Evolutionary conservation across 2,797 vertebrate species (phyloP), one percentile per base, ranked within the genome.

Genomic region (Anabacerthia variegaticeps): DNA sequence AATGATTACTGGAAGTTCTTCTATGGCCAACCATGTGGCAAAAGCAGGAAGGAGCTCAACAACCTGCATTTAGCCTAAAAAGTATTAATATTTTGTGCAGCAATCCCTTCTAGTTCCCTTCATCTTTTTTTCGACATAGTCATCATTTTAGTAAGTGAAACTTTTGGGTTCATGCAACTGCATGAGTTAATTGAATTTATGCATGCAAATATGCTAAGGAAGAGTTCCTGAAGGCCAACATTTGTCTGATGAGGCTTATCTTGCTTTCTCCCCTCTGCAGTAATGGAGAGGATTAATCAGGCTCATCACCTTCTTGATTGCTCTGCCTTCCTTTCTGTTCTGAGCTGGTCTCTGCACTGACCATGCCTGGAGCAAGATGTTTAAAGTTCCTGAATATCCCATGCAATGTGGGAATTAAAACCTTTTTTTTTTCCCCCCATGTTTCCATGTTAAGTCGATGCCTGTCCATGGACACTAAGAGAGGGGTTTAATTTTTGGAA

Each of bases 171-270:
- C 61, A 24, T 55, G 36, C 20, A 78, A 36, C 20, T 62, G 28
- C 61, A 46, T 51, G 27, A 76, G 14, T 88, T 93, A 91, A 82
- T 81, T 79, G 79, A 87, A 73, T 79, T 89, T 87, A 82, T 88
- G 26, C 27, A 61, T 71, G 34, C 37, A 88, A 72, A 77, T 89
- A 93, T 48, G 30, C 41, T 41, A 61, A 71, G 78, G 36, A 73
- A 78, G 14, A 71, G 83, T 48, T 95, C 48, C 68, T 92, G 75
- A 89, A 89, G 78, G 75, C 89, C 85, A 85, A 0, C 18, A 30
- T 82, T 89, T 76, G 39, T 84, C 84, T 81, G 77, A 62, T 30
- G 27, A 82, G 37, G 52, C 27, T 95, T 82, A 48, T 85, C 85
- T 92, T 59, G 43, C 56, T 81, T 67, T 80, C 22, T 77, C 74